phyloP scores from a whole-genome alignment of 2,113 vertebrate species.

The Elaphurus davidianus region DNA sequence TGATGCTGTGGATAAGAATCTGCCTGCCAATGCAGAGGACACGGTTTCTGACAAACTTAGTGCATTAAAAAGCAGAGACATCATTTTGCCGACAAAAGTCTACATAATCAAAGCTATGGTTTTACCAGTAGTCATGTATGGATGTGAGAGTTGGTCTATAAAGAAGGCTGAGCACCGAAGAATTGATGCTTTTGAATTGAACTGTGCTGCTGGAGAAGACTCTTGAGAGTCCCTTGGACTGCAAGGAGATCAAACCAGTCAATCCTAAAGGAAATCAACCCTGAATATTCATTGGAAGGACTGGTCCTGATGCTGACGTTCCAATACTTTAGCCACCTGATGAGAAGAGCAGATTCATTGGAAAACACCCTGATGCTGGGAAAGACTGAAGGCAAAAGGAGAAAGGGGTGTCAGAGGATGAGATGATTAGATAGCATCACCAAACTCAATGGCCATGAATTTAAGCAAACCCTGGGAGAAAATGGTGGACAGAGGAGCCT shows the following conservation, averaged over 20 bases:
- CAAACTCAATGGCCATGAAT: background rate
- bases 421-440: background rate
- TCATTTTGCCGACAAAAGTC: background rate
- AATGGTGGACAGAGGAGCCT: background rate
- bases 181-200: background rate
- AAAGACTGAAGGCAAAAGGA: background rate
- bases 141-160: background rate
- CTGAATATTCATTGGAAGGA: background rate
- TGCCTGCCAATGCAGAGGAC: background rate
- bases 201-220: background rate
- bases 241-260: background rate
- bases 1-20: background rate
- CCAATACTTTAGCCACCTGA: background rate
- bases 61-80: background rate
- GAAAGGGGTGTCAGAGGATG: background rate
- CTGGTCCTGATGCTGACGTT: background rate
- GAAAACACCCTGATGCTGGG: background rate
- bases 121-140: background rate
- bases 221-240: background rate
- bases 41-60: background rate
- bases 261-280: background rate
- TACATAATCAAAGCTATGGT: background rate
- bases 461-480: background rate
- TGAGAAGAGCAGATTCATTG: background rate
- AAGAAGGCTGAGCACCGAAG: background rate